phyloP scores from a whole-genome alignment of 1,140 invertebrate species.

The Drosophila seguyi region DNA sequence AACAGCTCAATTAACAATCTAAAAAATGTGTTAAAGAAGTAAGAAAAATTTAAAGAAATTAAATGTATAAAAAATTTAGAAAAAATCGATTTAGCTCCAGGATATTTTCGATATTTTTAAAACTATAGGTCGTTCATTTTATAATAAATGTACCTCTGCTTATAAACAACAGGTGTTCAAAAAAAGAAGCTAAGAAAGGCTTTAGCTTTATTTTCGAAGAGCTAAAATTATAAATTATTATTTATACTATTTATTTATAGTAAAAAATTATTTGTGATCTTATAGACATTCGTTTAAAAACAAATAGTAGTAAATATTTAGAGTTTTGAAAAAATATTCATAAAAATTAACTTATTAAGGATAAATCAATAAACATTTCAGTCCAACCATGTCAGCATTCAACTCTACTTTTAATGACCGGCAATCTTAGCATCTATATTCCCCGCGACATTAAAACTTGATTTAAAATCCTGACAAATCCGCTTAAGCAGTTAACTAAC shows the following conservation, averaged over 20 bases:
- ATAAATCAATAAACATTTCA: background rate
- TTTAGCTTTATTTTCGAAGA: background rate
- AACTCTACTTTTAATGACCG: background rate
- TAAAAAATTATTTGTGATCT: no score
- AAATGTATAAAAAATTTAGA: no score
- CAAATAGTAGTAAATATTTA: no score
- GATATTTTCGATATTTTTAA: background rate
- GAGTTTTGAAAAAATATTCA: background rate
- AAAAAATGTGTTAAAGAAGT: no score
- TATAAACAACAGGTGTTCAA: no score
- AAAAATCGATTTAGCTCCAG: no score
- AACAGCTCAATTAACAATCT: no score
- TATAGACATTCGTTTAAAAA: background rate
- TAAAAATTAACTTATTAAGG: background rate
- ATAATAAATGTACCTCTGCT: no score
- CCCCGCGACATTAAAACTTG: background rate
- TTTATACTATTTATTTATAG: no score
- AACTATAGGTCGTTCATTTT: background rate
- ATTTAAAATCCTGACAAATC: constrained; percentile 24
- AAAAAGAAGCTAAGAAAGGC: background rate
- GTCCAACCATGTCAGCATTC: background rate
- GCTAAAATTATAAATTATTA: background rate
- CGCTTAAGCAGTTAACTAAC: constrained; percentile 14
- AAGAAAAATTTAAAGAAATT: no score
- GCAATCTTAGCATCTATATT: background rate